These are phyloP conservation scores for Ageneiosus marmoratus DNA, from an alignment of 2,113 vertebrate species.

Conservation along the genomic window DNA sequence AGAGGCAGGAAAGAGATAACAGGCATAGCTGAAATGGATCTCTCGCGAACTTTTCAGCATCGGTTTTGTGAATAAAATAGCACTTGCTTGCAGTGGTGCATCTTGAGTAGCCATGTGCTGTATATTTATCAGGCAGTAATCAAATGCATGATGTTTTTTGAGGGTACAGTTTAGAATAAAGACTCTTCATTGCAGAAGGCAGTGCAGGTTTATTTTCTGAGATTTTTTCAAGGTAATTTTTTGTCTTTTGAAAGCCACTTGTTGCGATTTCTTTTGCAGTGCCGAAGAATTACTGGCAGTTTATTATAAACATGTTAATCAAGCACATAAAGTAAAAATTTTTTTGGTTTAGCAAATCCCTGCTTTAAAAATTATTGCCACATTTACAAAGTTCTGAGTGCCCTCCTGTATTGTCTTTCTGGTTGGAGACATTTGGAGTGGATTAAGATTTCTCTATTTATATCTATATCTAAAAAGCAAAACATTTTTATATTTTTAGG, in stretches of 20 bases:
- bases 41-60: constrained; percentile 49
- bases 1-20: constrained; percentile 50
- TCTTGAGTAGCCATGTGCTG: neutral
- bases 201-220: neutral
- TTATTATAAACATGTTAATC: too few species aligned
- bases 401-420: neutral
- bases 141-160: neutral
- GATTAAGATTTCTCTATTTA: too few species aligned
- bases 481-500: neutral
- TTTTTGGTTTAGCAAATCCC: neutral
- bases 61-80: neutral
- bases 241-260: neutral
- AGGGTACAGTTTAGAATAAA: neutral
- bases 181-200: neutral
- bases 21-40: constrained; percentile 52
- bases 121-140: neutral
- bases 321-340: too few species aligned
- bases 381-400: neutral
- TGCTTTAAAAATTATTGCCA: neutral
- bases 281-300: neutral
- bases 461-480: too few species aligned
- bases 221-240: neutral
- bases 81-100: neutral
- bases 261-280: neutral
- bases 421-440: neutral